A percentile compares a stretch with the other conserved stretches of the same genome.
Evolutionary conservation across 37 sponge, comb jelly and placozoan genomes (phyloP).

Genomic region (Beroe ovata): DNA sequence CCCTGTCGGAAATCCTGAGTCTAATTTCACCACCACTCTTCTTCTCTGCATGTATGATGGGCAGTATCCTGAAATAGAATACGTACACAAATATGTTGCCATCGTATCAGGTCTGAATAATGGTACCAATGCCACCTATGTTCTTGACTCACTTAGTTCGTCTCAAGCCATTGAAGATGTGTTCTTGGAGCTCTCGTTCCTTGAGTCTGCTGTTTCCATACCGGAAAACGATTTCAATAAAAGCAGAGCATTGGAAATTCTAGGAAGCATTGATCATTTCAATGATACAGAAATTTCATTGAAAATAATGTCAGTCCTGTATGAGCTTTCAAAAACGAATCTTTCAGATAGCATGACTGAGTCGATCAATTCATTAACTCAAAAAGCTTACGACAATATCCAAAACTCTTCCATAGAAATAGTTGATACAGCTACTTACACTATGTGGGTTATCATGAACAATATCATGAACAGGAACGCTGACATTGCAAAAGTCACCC

Average conservation of each 20-base stretch:
- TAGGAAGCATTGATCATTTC: not conserved
- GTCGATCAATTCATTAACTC: not conserved
- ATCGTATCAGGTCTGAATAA: not conserved
- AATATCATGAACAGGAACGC: not conserved
- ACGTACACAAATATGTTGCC: not conserved
- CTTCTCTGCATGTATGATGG: slow-evolving; percentile 2
- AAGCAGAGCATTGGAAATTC: not conserved
- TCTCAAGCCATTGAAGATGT: not conserved
- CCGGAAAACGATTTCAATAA: not conserved
- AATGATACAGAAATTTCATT: not conserved
- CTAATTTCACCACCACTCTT: not conserved
- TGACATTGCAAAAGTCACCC: not conserved
- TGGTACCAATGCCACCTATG: not conserved
- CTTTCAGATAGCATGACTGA: not conserved
- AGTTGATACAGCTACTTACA: not conserved
- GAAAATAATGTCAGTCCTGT: slow-evolving; percentile 3
- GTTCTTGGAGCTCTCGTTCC: not conserved
- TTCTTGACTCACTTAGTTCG: not conserved
- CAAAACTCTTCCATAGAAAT: not conserved
- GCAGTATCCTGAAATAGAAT: not conserved
- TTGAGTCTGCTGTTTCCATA: not conserved
- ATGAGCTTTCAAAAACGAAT: not conserved
- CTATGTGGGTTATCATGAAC: not conserved
- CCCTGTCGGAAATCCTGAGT: not conserved
- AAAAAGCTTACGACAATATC: not conserved